Evolutionary conservation across 2,113 vertebrate genomes (phyloP).

Genomic region (Holacanthus passer): DNA sequence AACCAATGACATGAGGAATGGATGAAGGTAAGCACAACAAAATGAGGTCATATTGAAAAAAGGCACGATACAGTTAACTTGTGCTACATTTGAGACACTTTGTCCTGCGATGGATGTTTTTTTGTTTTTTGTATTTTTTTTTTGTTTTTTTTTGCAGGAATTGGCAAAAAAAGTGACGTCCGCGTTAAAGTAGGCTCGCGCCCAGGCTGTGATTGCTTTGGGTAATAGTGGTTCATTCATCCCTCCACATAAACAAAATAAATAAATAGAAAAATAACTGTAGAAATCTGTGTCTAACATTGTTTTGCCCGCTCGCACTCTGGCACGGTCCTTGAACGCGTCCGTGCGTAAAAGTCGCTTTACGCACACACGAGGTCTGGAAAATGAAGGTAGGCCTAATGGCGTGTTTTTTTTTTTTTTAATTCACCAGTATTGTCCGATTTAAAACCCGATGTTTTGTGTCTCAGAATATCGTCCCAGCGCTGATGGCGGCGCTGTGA

Average conservation of each 20-base stretch:
- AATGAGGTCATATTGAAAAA: constrained; percentile 96
- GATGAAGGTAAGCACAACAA: constrained; percentile 90
- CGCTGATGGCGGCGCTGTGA: constrained; percentile 87
- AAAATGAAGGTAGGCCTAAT: constrained; percentile 66
- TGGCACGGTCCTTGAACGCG: constrained; percentile 61
- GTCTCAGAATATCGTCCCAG: constrained; percentile 92
- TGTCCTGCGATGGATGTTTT: constrained; percentile 72
- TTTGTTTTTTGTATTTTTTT: no score
- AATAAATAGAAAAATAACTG: constrained; percentile 89
- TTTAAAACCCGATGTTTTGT: constrained; percentile 40
- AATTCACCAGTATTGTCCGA: constrained; percentile 73
- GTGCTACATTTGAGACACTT: constrained; percentile 90
- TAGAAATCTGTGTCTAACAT: constrained; percentile 77
- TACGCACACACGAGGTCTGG: constrained; percentile 62
- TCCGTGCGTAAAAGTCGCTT: constrained; percentile 59
- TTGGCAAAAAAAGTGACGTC: constrained; percentile 72
- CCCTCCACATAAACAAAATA: constrained; percentile 82
- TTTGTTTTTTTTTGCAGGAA: constrained; percentile 70
- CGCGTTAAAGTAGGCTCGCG: constrained; percentile 68
- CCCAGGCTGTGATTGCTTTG: constrained; percentile 82
- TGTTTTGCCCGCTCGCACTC: constrained; percentile 57
- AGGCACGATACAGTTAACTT: constrained; percentile 94
- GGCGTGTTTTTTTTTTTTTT: constrained; percentile 41
- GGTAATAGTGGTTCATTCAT: constrained; percentile 84
- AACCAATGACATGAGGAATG: constrained; percentile 72